phyloP scores from a whole-genome alignment of 2,888 invertebrate genomes.

The Litoditis marina region DNA sequence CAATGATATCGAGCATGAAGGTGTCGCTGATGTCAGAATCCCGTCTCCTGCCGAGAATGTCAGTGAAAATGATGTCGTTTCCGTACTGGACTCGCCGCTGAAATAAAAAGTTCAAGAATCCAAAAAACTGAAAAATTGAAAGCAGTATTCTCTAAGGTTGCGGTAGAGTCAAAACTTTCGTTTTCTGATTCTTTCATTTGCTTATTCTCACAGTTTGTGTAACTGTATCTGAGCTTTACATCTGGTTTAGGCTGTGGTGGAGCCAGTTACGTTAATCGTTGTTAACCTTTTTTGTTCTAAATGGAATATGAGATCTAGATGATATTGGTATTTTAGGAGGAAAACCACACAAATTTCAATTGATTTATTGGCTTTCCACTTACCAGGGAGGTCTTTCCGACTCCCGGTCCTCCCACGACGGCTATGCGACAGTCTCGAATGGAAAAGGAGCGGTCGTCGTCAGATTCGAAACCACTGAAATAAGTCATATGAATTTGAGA shows the following conservation, averaged over 20 bases:
- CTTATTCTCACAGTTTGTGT: too few species aligned
- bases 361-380: background rate
- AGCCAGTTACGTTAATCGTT: too few species aligned
- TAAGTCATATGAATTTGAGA: background rate
- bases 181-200: conserved; percentile 1
- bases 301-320: too few species aligned
- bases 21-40: conserved; percentile 19
- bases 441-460: conserved; percentile 2
- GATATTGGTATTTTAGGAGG: too few species aligned
- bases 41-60: conserved; percentile 15
- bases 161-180: background rate
- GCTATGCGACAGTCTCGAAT: conserved; percentile 39
- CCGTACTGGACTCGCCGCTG: conserved; percentile 28
- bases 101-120: too few species aligned
- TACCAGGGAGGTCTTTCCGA: conserved; percentile 40
- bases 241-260: too few species aligned
- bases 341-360: background rate
- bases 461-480: background rate
- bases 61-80: conserved; percentile 36
- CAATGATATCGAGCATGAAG: conserved; percentile 33
- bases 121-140: background rate
- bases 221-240: too few species aligned
- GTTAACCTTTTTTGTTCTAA: too few species aligned
- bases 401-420: conserved; percentile 32
- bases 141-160: too few species aligned